phyloP scores from a whole-genome alignment of 2,797 vertebrate species.

The Rhincodon typus region DNA sequence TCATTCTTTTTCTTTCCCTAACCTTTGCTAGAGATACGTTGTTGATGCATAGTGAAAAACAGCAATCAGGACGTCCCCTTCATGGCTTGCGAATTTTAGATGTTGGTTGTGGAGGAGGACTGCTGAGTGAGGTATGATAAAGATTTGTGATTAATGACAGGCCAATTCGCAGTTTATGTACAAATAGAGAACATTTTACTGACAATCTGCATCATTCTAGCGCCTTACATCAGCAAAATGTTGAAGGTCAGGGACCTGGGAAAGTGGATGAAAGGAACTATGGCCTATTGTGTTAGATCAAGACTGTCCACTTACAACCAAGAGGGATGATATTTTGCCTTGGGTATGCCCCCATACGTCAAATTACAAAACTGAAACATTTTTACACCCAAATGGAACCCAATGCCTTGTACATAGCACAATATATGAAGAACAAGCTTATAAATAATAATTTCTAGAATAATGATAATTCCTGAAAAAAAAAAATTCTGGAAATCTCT shows the following conservation, averaged over 20 bases:
- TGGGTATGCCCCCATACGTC: no score
- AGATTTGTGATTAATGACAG: neutral
- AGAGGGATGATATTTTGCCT: neutral
- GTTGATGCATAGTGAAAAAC: constrained; percentile 63
- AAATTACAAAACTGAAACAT: no score
- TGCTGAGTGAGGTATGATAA: constrained; percentile 78
- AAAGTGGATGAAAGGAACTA: neutral
- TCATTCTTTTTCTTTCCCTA: constrained; percentile 37
- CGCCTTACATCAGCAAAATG: neutral
- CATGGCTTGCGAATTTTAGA: constrained; percentile 76
- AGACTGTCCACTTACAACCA: neutral
- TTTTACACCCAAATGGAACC: neutral
- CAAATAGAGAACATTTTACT: neutral
- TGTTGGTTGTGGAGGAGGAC: constrained; percentile 86
- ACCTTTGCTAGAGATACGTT: constrained; percentile 73
- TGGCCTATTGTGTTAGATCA: neutral
- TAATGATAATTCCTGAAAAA: no score
- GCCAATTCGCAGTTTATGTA: neutral
- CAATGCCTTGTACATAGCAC: neutral
- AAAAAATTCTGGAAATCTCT: no score
- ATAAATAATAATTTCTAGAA: no score
- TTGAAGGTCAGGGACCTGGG: neutral
- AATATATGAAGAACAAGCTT: no score
- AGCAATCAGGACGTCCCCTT: constrained; percentile 68
- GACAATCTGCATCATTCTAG: neutral